Conservation (phyloP, 2,888 invertebrate genomes). For the Ferdinandea cuprea region DNA sequence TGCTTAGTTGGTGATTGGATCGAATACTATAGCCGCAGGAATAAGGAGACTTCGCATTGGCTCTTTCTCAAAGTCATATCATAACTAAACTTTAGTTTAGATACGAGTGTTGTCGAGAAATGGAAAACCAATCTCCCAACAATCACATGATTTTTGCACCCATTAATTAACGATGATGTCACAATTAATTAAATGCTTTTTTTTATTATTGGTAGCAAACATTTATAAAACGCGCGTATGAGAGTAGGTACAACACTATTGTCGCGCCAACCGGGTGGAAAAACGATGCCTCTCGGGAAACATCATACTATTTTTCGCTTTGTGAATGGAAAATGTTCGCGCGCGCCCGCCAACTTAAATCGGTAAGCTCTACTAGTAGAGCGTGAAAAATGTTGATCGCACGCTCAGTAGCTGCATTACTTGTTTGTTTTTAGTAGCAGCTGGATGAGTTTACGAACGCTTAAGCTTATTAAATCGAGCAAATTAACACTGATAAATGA, state of each 20-base stretch:
- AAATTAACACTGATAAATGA: slow-evolving; percentile 69
- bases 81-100: slow-evolving; percentile 10
- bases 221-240: slow-evolving; percentile 59
- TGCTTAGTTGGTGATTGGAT: slow-evolving; percentile 49
- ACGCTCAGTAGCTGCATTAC: slow-evolving; percentile 23
- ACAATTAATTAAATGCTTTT: slow-evolving; percentile 57
- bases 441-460: slow-evolving; percentile 44
- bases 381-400: slow-evolving; percentile 64
- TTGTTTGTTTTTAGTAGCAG: slow-evolving; percentile 24
- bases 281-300: slow-evolving; percentile 55
- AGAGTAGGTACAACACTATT: background rate
- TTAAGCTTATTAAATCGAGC: slow-evolving; percentile 60
- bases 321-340: slow-evolving; percentile 36
- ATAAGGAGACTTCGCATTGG: slow-evolving; percentile 20
- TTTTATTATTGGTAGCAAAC: background rate
- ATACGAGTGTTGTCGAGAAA: background rate
- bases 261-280: slow-evolving; percentile 53
- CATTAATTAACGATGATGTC: slow-evolving; percentile 58
- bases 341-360: slow-evolving; percentile 51
- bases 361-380: slow-evolving; percentile 73
- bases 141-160: slow-evolving; percentile 48
- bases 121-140: slow-evolving; percentile 3
- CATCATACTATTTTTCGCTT: slow-evolving; percentile 63
- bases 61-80: background rate
- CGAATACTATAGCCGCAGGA: slow-evolving; percentile 30